Evolutionary conservation across 1,140 invertebrate species (phyloP), one percentile per base, ranked within the genome.

Genomic region (Cepaea nemoralis): DNA sequence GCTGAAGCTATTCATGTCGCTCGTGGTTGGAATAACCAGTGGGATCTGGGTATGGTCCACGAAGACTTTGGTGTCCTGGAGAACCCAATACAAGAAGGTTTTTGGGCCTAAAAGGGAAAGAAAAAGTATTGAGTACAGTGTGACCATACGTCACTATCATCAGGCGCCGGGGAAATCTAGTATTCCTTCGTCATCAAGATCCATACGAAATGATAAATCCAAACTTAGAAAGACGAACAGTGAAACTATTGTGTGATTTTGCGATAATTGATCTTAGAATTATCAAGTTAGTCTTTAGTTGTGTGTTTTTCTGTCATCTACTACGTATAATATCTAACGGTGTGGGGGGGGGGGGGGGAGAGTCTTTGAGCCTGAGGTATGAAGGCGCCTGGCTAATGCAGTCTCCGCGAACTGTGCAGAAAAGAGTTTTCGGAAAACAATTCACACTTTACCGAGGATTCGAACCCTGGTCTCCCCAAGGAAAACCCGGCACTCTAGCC

Each of bases 41-140:
- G 97, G 96, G 84, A 96, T 99, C 85, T 99, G 98, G 98, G 96
- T 99, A 37, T 97, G 97, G 95, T 98, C 97, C 14, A 95, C 96
- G 55, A 99, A 99, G 92, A 99, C 97, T 0, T 93, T 99, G 83
- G 94, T 95, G 76, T 97, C 96, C 84, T 99, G 97, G 97, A 94
- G 94, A 87, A 95, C 96, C 86, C 97, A 98, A 67, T 85, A 87
- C 31, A 67, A 33, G 10, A 70, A 31, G 22, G 37, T 74, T 2
- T 45, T 27, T 59, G 42, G 35, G 19, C 48, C 66, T 5, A 76
- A 81, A 48, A 76, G 83, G 50, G 81, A 85, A 66, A 83, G 86
- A 70, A 89, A 89, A 79, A 77, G 85, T 27, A 82, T 83, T n/a
- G 87, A 87, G 39, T 87, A 90, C 85, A 83, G 70, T 76, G 83